Evolutionary conservation across 2,113 vertebrate genomes (phyloP), one percentile per base, ranked within the genome.

Genomic region (Malurus cyaneus): DNA sequence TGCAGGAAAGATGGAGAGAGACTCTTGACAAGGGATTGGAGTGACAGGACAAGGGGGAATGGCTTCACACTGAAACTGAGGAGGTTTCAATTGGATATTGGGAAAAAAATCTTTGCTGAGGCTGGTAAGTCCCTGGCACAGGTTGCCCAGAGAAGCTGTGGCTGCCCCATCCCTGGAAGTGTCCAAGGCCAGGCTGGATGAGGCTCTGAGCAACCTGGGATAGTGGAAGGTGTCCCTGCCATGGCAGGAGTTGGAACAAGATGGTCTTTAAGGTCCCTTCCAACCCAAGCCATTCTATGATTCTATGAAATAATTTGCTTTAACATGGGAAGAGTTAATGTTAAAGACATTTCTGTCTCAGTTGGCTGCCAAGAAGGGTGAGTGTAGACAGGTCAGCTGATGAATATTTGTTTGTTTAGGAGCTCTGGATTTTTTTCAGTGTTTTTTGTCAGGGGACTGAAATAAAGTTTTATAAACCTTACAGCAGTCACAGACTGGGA

Each of bases 41-140:
- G 36, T 19, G 77, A 80, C 44, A 65, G 67, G 36, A 44, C 44
- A 52, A 28, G 52, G 52, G 42, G 12, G 0, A 65, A 52, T 59
- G 60, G 23, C 52, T 59, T 52, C 60, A 32, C 5, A 52, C 4
- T 73, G 86, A 17, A 15, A 39, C 4, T 28, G 23, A 29, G 60
- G 0, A 24, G 36, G 18, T 0, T 46, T 52, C 20, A 12, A 11
- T 46, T 0, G 46, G 36, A n/a, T 73, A 17, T 39, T 0, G 0
- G 13, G 39, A 14, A 59, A 18, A 3, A 80, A 59, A n/a, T 66
- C 0, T 52, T 73, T 11, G 26, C 16, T 29, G 77, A 52, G 28
- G 11, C 5, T 24, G 36, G 0, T 0, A 15, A 66, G 12, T 4
- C 18, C 25, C 44, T 88, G 77, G 52, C 53, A 39, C 23, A 74